Conservation (phyloP, 2,113 vertebrate genomes). For the Stegastes partitus region DNA sequence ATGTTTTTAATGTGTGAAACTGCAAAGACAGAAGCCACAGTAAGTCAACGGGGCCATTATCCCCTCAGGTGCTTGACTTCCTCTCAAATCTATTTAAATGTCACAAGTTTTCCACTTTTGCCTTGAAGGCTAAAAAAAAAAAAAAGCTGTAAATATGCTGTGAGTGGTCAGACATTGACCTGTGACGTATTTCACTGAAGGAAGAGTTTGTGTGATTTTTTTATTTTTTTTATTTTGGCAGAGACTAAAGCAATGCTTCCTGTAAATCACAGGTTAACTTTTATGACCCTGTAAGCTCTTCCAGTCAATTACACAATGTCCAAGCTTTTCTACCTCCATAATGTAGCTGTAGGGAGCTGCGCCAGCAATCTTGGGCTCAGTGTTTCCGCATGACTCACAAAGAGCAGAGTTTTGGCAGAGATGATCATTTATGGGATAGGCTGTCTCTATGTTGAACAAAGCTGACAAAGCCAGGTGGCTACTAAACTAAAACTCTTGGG, state of each 20-base stretch:
- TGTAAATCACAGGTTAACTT: conserved; percentile 36
- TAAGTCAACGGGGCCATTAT: conserved; percentile 42
- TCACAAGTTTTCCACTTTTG: conserved; percentile 52
- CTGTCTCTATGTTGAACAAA: conserved; percentile 30
- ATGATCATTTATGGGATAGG: conserved; percentile 39
- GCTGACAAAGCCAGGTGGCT: conserved; percentile 33
- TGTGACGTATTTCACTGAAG: conserved; percentile 39
- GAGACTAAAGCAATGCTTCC: conserved; percentile 22
- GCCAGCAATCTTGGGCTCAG: conserved; percentile 59
- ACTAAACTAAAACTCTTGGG: neutral
- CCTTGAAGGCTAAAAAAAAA: conserved; percentile 53
- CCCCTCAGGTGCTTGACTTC: conserved; percentile 60
- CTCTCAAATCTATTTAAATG: conserved; percentile 69
- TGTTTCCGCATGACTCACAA: conserved; percentile 54
- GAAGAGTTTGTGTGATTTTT: conserved; percentile 13
- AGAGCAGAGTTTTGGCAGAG: conserved; percentile 49
- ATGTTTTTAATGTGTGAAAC: conserved; percentile 67
- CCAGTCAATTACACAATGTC: conserved; percentile 59
- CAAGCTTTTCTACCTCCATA: conserved; percentile 58
- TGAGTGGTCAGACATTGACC: conserved; percentile 34
- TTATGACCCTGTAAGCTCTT: conserved; percentile 46
- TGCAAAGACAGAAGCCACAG: conserved; percentile 55
- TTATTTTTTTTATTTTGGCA: conserved; percentile 38
- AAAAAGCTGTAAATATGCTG: conserved; percentile 56
- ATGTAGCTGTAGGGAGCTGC: conserved; percentile 58